Evolutionary conservation across 2,113 vertebrate genomes (phyloP).

Genomic region (Bos javanicus): DNA sequence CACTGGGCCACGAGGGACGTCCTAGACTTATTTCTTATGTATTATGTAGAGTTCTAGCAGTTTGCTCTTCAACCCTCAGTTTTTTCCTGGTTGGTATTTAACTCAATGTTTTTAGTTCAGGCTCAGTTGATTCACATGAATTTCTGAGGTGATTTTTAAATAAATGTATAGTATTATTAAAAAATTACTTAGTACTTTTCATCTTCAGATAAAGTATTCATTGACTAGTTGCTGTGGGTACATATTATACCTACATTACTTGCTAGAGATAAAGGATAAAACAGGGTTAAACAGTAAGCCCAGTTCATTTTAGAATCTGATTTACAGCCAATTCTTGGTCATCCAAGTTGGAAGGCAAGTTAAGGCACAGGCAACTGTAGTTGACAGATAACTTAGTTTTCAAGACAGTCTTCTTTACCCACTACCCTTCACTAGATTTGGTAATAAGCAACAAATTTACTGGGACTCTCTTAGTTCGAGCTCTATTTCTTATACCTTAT

Average conservation of each 20-base stretch:
- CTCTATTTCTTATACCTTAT: not conserved
- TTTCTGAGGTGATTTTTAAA: constrained; percentile 4
- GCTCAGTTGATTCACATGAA: not conserved
- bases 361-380: not conserved
- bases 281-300: not conserved
- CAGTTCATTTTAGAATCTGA: not conserved
- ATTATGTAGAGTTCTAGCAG: not conserved
- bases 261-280: not conserved
- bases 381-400: not conserved
- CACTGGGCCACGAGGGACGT: not conserved
- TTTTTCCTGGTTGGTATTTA: constrained; percentile 4
- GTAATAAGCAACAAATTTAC: not conserved
- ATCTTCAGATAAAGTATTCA: not conserved
- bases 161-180: not conserved
- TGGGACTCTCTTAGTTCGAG: not conserved
- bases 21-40: not conserved
- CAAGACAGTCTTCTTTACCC: not conserved
- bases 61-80: not conserved
- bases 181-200: not conserved
- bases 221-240: not conserved
- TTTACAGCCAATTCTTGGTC: not conserved
- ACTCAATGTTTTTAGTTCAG: not conserved
- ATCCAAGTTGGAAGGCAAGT: not conserved
- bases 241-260: not conserved
- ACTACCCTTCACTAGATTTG: not conserved